Evolutionary conservation across 1,140 invertebrate species (phyloP).

Genomic region (Scaptomyza hsui): DNA sequence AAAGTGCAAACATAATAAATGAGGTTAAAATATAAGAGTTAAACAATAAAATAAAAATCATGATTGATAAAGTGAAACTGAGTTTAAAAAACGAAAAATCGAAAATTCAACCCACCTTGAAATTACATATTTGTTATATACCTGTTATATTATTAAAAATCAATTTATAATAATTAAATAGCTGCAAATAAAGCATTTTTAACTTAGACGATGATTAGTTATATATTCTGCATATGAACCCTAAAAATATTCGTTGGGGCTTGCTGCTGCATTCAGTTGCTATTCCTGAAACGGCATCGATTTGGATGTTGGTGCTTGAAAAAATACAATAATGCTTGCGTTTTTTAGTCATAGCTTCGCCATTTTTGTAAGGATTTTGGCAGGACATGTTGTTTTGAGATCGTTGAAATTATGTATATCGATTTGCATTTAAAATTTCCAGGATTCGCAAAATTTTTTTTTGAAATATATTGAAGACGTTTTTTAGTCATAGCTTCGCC

Average conservation of each 20-base stretch:
- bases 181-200: constrained; percentile 76
- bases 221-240: background rate
- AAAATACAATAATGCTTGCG: no score
- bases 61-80: constrained; percentile 72
- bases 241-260: background rate
- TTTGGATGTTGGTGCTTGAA: no score
- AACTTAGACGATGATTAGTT: constrained; percentile 11
- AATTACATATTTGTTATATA: constrained; percentile 83
- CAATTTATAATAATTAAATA: constrained; percentile 74
- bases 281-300: no score
- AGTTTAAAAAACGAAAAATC: constrained; percentile 80
- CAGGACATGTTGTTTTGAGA: no score
- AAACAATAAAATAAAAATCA: constrained; percentile 50
- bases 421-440: no score
- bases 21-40: constrained; percentile 34
- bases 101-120: constrained; percentile 83
- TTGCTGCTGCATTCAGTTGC: no score
- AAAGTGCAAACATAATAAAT: constrained; percentile 40
- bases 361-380: no score
- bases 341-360: no score
- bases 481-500: no score
- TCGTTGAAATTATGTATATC: no score
- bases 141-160: constrained; percentile 75
- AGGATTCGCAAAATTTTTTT: no score
- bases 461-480: no score